Base-by-base conservation (phyloP, 2,888 invertebrate genomes). In the Trachelus iudaicus region DNA sequence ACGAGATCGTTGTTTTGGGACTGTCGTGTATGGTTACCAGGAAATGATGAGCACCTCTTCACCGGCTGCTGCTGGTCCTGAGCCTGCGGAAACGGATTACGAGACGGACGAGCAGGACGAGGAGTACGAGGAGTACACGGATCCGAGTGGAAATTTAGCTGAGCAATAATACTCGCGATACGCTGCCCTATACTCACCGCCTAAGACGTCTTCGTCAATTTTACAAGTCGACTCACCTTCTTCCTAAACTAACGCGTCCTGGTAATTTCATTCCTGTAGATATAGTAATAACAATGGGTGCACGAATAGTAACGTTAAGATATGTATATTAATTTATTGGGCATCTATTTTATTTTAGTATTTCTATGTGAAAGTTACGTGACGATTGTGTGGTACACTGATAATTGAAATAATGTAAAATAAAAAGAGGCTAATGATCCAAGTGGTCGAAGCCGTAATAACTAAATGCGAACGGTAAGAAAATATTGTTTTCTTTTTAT, bases 41-140 rank as follows among this genome's bases (percentile, higher is more conserved):
- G 90, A 89, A 79, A 83, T 88, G 80, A 86, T 87, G 85, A 91
- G 90, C 80, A 89, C 91, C 73, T 92, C 94, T 81, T 91, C 93
- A 81, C 92, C 94, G 83, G 90, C 92, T 81, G 92, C 92, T 87
- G 93, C 93, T 88, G 93, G 93, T 86, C 93, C 94, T 82, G 93
- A 94, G 82, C 94, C 94, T 79, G 91, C 91, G 40, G 93, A 94
- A 90, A 93, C 94, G 77, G 94, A 93, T 83, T 93, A 93, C 81
- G 94, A 94, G 83, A 94, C 93, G 77, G 94, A 94, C 83, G 93
- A 94, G 82, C 92, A 85, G 90, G 94, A 87, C 90, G 93, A 92
- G 76, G 93, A 93, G 69, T 93, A 94, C 85, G 94, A 94, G 81
- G 94, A 94, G 93, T 87, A 95, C 92, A 92, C 94, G 73, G 94